Evolutionary conservation across 2,888 invertebrate genomes (phyloP), one percentile per base, ranked within the genome.

Genomic region (Habrosyne pyritoides): DNA sequence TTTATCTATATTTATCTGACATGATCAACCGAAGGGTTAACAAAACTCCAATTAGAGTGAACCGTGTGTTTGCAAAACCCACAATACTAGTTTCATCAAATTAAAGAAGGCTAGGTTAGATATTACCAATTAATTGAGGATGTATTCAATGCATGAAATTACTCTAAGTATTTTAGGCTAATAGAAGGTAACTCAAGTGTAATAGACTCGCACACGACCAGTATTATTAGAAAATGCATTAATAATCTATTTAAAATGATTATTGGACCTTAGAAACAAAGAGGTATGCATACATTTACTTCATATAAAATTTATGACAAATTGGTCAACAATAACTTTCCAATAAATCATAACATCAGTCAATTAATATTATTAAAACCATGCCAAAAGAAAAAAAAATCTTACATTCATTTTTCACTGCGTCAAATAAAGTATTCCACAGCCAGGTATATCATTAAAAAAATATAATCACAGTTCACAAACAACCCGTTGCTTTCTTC

Each of bases 341-440:
- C 36, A 36, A 36, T 36, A 36, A 36, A n/a, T 14, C 7, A 2
- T 8, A 42, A 18, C 1, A 42, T 7, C n/a, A 36, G 14, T 14
- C 4, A 6, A 36, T 14, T 4, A 36, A 36, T 36, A 14, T 14
- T 2, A 14, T 5, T 36, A 18, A n/a, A 18, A n/a, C n/a, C 0
- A 7, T 2, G n/a, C 18, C 18, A 14, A 42, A 42, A 5, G 18
- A 14, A 14, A 42, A 60, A 57, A 57, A 18, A 24, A 36, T 77
- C 78, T 80, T 70, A 78, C 79, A 56, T 78, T 77, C 79, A 80
- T 80, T 63, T 66, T 77, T 69, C 57, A 60, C 54, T 56, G 59
- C 55, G 63, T 18, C 5, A 42, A 18, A 42, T 42, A 42, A 8
- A 42, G 42, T 42, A 42, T 42, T 42, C 42, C 42, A 42, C 42